Base-by-base conservation (phyloP, 2,797 vertebrate species). In the Sphenopsis melanotis region DNA sequence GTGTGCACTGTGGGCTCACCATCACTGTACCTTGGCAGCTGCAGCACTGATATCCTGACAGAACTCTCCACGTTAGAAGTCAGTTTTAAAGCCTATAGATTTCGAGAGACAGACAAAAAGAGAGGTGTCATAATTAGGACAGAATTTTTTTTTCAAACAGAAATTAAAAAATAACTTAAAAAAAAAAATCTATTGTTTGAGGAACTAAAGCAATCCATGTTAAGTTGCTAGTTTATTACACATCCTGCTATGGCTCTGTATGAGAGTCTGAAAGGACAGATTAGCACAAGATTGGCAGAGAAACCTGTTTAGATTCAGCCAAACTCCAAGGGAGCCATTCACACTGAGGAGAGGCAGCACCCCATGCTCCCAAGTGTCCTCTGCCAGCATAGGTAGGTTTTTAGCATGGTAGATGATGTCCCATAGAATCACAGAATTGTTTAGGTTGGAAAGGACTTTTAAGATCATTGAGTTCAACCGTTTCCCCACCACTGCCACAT, bases 81-180 rank as follows among this genome's bases (percentile, higher is more conserved):
- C 92, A 93, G 61, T 72, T 78, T 72, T 78, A 90, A 94, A 88
- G 82, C 55, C 89, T 76, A 55, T 8, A 88, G 47, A 87, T 89
- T 59, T 82, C 5, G 8, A 77, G 42, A 75, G 27, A 66, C 34
- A 79, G 37, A 87, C 30, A 86, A 46, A 46, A 50, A 68, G 17
- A 95, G 36, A 66, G 10, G 5, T 42, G 39, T 93, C 79, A 84
- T 12, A 87, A 37, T 81, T 52, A 10, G 29, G 9, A 78, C 24
- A 87, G n/a, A 9, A 49, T 52, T 50, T 74, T 44, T 57, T 63
- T 82, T 63, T 12, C 55, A 66, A 91, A 70, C 24, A 91, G 49
- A 83, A 92, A 87, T 86, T 55, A 46, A 94, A 95, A 95, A 90
- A 60, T 15, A 90, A 47, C 64, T 82, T 5, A 9, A 16, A 66